These are phyloP conservation scores for Malurus leucopterus DNA, from an alignment of 2,797 vertebrate species.

Conservation along the genomic window DNA sequence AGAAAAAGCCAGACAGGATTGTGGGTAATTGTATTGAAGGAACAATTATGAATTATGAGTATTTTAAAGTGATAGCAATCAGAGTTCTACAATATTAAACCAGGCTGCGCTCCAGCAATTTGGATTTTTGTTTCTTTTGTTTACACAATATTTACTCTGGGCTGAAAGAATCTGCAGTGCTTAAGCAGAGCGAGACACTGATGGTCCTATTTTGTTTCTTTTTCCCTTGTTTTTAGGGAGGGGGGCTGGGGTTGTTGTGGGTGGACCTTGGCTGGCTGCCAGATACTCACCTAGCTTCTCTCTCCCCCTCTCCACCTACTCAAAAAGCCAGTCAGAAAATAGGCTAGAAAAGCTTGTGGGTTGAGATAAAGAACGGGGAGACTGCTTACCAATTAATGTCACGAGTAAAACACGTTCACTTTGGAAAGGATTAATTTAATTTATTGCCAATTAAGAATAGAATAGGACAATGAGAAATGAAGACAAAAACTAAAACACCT, in stretches of 20 bases:
- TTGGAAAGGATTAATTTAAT: background rate
- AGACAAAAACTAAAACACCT: background rate
- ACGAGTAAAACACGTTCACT: background rate
- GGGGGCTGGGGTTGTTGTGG: rapidly evolving
- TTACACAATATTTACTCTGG: background rate
- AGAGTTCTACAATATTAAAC: background rate
- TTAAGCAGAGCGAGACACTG: background rate
- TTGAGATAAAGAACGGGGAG: background rate
- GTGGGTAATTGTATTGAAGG: background rate
- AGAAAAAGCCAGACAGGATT: background rate
- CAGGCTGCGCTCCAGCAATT: background rate
- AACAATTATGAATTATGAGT: background rate
- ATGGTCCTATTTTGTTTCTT: background rate
- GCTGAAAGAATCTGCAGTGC: background rate
- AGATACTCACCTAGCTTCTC: background rate
- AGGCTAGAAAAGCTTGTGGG: background rate
- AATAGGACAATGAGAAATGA: background rate
- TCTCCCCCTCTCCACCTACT: background rate
- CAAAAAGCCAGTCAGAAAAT: background rate
- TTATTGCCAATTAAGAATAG: background rate
- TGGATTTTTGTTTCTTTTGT: background rate
- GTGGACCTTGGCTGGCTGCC: background rate
- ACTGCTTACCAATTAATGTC: background rate
- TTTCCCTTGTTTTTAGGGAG: rapidly evolving
- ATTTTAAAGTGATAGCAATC: background rate